Conservation (phyloP, 2,888 invertebrate genomes). For the Linyphia triangularis region DNA sequence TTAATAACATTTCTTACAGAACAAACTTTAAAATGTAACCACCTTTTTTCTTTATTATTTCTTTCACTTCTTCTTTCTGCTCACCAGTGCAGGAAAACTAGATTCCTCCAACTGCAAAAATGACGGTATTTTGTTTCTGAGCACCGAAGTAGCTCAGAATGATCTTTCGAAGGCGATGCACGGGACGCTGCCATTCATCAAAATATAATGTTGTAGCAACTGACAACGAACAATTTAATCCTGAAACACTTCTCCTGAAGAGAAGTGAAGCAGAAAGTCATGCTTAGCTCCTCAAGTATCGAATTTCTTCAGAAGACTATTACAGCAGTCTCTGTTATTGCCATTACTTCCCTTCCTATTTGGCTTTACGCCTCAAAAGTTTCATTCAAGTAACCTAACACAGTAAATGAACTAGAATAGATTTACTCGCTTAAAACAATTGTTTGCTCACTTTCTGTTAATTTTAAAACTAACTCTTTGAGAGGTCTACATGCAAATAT, state of each 20-base stretch:
- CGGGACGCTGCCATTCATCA: slow-evolving; percentile 49
- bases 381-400: slow-evolving; percentile 8
- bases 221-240: slow-evolving; percentile 45
- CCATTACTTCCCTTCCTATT: slow-evolving; percentile 31
- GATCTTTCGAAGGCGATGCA: slow-evolving; percentile 21
- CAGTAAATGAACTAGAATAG: slow-evolving; percentile 39
- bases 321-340: slow-evolving; percentile 38
- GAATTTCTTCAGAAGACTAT: slow-evolving; percentile 22
- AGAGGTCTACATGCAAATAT: too few relatives aligned
- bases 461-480: too few relatives aligned
- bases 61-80: neutral
- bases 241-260: neutral
- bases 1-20: too few relatives aligned
- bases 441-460: too few relatives aligned
- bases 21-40: too few relatives aligned
- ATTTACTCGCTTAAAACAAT: slow-evolving; percentile 6
- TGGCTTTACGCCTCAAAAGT: slow-evolving; percentile 39
- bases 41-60: neutral
- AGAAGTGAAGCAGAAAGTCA: slow-evolving; percentile 40
- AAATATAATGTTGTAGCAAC: slow-evolving; percentile 38
- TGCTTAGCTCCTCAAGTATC: slow-evolving; percentile 13
- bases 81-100: neutral
- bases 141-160: neutral
- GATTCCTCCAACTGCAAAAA: neutral
- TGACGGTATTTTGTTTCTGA: neutral